Base-by-base conservation (phyloP, 2,888 invertebrate species). In the Aphodius granarius region DNA sequence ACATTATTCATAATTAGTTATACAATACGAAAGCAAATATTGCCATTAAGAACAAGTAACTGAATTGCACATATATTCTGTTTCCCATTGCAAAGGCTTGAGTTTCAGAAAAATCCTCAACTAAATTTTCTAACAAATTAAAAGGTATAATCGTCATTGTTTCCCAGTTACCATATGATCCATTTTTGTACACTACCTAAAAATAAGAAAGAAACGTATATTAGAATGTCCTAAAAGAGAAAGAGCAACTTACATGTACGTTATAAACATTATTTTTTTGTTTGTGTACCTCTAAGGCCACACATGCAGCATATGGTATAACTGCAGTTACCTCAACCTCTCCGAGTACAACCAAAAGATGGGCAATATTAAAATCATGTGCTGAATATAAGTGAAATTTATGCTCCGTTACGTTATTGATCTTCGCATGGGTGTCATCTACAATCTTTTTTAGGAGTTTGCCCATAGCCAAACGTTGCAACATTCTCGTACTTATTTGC, bases 321-420 rank as follows among this genome's bases (percentile, higher is more conserved):
- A 43, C 13, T 9, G 9, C 9, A 43, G 6, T 13, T 43, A 43
- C 43, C 6, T 43, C 43, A 13, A 43, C 6, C 1, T 43, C 43
- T 19, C 9, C 62, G 15, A 73, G 68, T 13, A 19, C 17, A 3
- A 20, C 13, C 21, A 73, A 18, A 1, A 73, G 16, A 4, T 20
- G 19, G 19, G 19, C 73, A n/a, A 73, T 3, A 6, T 18, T 73
- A 13, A 16, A 16, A n/a, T 73, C 73, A 16, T 73, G 73, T 5
- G 18, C 73, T 1, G 73, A 73, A 66, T 73, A 73, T 19, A 73
- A 15, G 62, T 66, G 66, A 19, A 73, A 13, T 18, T 73, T 66
- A 13, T 23, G 15, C 6, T 73, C 9, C 15, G 68, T 68, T 18
- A 15, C 3, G 2, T 19, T 18, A 3, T 73, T 18, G 20, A 73